These are phyloP conservation scores for Zaprionus obscuricornis DNA, from an alignment of 2,888 invertebrate genomes.

Conservation along the genomic window DNA sequence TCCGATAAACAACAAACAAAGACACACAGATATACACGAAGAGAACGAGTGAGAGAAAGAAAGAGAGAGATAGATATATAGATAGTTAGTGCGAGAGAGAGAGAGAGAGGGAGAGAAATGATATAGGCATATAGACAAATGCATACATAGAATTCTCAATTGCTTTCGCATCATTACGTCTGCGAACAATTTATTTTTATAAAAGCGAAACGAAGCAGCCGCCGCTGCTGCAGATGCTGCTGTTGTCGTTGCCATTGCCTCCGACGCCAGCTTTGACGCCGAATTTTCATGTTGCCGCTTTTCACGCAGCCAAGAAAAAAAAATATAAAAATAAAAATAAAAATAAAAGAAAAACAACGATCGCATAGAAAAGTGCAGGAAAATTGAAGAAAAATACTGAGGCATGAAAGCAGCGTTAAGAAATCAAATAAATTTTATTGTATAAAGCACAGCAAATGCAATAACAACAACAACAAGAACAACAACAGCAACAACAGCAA, in stretches of 20 bases:
- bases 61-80: constrained; percentile 1
- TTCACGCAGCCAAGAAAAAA: constrained; percentile 27
- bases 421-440: constrained; percentile 77
- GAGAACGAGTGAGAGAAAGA: too few species aligned
- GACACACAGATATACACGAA: constrained; percentile 39
- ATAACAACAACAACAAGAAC: constrained; percentile 21
- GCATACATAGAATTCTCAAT: constrained; percentile 76
- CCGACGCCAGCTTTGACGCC: constrained; percentile 36
- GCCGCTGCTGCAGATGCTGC: constrained; percentile 26
- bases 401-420: constrained; percentile 73
- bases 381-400: constrained; percentile 76
- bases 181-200: constrained; percentile 79
- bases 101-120: too few species aligned
- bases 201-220: constrained; percentile 64
- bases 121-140: constrained; percentile 49
- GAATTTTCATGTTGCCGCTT: constrained; percentile 62
- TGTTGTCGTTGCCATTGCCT: constrained; percentile 2
- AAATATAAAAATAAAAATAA: constrained; percentile 7
- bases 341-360: constrained; percentile 37
- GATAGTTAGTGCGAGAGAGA: too few species aligned
- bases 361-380: constrained; percentile 70
- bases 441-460: constrained; percentile 64
- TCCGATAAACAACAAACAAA: constrained; percentile 75
- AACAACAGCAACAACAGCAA: constrained; percentile 37
- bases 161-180: constrained; percentile 80